Evolutionary conservation across 2,888 invertebrate genomes (phyloP).

Genomic region (Lasioglossum oenotherae): DNA sequence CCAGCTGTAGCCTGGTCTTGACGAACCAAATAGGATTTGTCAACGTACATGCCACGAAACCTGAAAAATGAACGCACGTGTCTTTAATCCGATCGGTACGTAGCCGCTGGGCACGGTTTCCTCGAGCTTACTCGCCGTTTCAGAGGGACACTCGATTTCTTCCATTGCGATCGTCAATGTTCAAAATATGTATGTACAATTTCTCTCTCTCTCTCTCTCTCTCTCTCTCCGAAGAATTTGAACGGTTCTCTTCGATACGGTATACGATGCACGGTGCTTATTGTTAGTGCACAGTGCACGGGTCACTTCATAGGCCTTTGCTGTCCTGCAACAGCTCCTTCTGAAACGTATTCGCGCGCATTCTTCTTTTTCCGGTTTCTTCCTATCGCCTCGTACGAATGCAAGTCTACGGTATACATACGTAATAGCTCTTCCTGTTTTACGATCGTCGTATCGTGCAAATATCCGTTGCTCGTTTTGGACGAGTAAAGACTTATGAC

Average conservation of each 20-base stretch:
- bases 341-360: neutral
- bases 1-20: conserved; percentile 98
- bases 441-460: neutral
- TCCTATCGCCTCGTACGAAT: neutral
- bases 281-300: neutral
- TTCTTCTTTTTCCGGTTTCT: neutral
- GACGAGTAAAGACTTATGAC: neutral
- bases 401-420: neutral
- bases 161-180: neutral
- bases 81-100: conserved; percentile 51
- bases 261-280: neutral
- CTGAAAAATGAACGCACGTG: conserved; percentile 84
- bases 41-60: conserved; percentile 97
- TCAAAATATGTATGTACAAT: neutral
- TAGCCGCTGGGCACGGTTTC: conserved; percentile 16
- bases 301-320: neutral
- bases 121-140: conserved; percentile 1
- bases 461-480: neutral
- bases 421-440: neutral
- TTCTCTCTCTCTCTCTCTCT: neutral
- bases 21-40: conserved; percentile 99
- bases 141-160: neutral
- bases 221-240: neutral
- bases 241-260: neutral
- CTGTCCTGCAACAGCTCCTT: neutral